Conservation (phyloP, 2,888 invertebrate species). For the Acleris laterana region DNA sequence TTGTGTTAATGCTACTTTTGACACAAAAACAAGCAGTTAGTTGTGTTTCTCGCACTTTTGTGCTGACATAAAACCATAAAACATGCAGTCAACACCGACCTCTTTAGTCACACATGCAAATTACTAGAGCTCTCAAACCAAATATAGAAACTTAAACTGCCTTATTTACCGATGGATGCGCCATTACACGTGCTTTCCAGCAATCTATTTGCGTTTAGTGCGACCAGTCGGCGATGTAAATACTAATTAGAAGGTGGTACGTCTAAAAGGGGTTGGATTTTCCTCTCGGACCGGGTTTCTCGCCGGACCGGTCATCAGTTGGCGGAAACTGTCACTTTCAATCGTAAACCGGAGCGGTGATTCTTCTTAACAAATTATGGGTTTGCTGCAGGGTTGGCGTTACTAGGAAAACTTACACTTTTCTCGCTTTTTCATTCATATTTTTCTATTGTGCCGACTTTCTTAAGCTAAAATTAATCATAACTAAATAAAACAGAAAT, state of each 20-base stretch:
- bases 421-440: no score
- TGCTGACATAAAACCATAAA: not conserved
- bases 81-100: not conserved
- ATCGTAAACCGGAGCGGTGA: conserved; percentile 74
- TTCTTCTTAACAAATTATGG: conserved; percentile 80
- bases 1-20: no score
- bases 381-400: conserved; percentile 46
- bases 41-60: no score
- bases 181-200: conserved; percentile 36
- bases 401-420: conserved; percentile 4
- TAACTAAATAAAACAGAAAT: no score
- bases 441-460: no score
- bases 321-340: conserved; percentile 82
- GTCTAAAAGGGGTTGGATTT: conserved; percentile 72
- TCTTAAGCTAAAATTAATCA: no score
- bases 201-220: conserved; percentile 34
- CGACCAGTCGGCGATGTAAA: conserved; percentile 47
- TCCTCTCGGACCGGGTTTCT: conserved; percentile 80
- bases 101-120: conserved; percentile 14
- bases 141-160: conserved; percentile 23
- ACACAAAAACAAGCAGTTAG: no score
- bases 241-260: conserved; percentile 49
- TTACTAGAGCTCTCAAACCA: conserved; percentile 4
- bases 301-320: conserved; percentile 70
- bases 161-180: conserved; percentile 21